phyloP scores from a whole-genome alignment of 2,888 invertebrate genomes.

The Habrosyne pyritoides region DNA sequence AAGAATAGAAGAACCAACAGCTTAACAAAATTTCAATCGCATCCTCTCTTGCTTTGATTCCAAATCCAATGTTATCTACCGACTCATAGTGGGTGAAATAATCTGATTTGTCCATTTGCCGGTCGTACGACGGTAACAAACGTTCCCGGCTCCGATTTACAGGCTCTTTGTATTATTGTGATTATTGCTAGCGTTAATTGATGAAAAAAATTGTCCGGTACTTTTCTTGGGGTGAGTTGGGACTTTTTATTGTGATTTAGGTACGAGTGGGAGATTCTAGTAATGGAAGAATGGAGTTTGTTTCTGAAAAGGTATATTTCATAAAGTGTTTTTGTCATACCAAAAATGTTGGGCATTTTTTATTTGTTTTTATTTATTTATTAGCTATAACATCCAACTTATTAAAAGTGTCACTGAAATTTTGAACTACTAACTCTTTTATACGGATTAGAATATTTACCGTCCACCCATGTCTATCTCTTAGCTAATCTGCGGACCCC shows the following conservation, averaged over 20 bases:
- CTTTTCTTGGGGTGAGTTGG: background rate
- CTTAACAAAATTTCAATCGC: constrained; percentile 17
- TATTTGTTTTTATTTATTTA: too few species aligned
- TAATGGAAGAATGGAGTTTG: background rate
- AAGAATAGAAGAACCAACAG: too few species aligned
- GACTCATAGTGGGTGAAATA: constrained; percentile 81
- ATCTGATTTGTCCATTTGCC: constrained; percentile 83
- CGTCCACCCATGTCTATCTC: background rate
- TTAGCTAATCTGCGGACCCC: constrained; percentile 5
- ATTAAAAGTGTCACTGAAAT: too few species aligned
- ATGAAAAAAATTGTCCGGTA: constrained; percentile 21
- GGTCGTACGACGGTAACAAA: constrained; percentile 69
- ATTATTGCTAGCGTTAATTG: constrained; percentile 51
- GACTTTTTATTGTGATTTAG: background rate
- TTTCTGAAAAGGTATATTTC: background rate
- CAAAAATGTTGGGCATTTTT: too few species aligned
- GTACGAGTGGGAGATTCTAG: background rate
- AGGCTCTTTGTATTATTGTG: constrained; percentile 68
- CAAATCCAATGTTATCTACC: constrained; percentile 65
- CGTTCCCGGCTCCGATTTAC: constrained; percentile 73
- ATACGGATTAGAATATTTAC: background rate
- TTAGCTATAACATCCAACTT: too few species aligned
- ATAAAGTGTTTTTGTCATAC: too few species aligned
- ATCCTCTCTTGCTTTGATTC: constrained; percentile 31
- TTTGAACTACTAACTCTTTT: too few species aligned